Evolutionary conservation across 2,888 invertebrate species (phyloP), one percentile per base, ranked within the genome.

Genomic region (Drosophila falleni): DNA sequence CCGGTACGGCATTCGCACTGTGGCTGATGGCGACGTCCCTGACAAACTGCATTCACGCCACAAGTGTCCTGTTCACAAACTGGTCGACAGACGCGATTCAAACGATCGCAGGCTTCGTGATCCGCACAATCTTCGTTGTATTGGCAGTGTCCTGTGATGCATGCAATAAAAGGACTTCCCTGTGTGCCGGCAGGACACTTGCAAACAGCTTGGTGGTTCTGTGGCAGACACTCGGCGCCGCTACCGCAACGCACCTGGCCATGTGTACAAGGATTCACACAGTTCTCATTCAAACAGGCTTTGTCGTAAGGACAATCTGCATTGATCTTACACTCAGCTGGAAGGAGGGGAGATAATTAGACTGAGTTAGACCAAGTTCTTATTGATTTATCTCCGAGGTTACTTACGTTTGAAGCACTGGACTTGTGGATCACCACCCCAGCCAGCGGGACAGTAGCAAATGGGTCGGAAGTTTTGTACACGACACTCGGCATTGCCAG

Each of bases 51-150:
- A 16, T 95, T 95, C 0, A 94, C 94, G 0, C 96, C 97, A 89
- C 98, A 98, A 0, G 96, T 95, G 62, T 96, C 95, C n/a, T 95
- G 95, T 5, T 96, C 95, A 90, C 97, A 97, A 29, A 96, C 97
- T 0, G 96, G 96, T 81, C 96, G 94, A 88, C 98, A 97, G 0
- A 97, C 94, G 78, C 97, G 94, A 90, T 97, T 97, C 13, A 97
- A 93, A 67, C 97, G 94, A 89, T 97, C 96, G 91, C 97, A 98
- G 37, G 96, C 95, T 92, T 97, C 97, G 74, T 96, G 94, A 84
- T 96, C 96, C 35, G 96, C 96, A 82, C 97, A 98, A 89, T 98
- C 97, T 87, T 97, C 97, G 89, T 97, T 97, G 92, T 97, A 97
- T 87, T 97, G 97, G 81, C 97, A 97, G 44, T 96, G 94, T 9